These are phyloP conservation scores for Philhelius pedissequus DNA, from an alignment of 2,888 invertebrate genomes.

Conservation along the genomic window DNA sequence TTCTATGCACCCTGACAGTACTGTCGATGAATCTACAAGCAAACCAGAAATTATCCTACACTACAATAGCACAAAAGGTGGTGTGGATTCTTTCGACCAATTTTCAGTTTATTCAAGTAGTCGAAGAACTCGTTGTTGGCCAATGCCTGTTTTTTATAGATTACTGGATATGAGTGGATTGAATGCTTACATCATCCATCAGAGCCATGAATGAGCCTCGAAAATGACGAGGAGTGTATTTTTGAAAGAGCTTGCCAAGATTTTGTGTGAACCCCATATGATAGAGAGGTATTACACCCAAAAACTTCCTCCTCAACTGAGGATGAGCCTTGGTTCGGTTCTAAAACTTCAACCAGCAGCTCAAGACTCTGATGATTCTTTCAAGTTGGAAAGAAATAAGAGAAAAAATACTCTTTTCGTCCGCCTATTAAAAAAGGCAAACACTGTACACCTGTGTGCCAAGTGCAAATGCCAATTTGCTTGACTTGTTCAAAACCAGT, in stretches of 20 bases:
- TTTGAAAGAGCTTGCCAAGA: neutral
- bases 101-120: neutral
- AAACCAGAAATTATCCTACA: neutral
- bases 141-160: neutral
- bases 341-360: neutral
- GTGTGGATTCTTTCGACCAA: slow-evolving; percentile 2
- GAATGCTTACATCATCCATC: too few species aligned
- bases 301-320: neutral
- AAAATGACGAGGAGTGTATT: too few species aligned
- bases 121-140: neutral
- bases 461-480: neutral
- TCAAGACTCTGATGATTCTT: neutral
- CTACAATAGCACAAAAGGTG: neutral
- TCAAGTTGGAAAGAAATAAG: neutral
- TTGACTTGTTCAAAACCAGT: neutral
- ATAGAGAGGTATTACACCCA: neutral
- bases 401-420: neutral
- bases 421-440: neutral
- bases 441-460: neutral
- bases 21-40: too few species aligned
- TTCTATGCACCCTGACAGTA: too few species aligned
- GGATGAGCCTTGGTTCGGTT: neutral
- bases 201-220: neutral
- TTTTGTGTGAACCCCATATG: neutral
- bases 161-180: too few species aligned